A percentile compares a stretch with the other conserved stretches of the same genome.
These are phyloP conservation scores for Caenorhabditis doughertyi DNA, from an alignment of 2,888 invertebrate species.

Conservation along the genomic window DNA sequence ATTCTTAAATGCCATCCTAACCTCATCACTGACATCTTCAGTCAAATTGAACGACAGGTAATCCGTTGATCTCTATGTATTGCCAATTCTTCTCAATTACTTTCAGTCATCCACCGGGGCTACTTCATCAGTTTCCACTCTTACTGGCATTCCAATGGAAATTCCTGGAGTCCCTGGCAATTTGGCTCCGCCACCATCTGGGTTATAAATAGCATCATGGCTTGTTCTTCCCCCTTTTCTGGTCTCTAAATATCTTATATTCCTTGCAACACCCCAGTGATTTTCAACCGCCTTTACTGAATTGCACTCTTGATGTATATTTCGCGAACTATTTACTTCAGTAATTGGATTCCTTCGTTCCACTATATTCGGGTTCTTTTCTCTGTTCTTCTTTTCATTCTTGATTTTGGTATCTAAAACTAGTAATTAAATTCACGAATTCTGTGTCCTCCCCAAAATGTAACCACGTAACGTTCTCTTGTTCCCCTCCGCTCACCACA, in stretches of 20 bases:
- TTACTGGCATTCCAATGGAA: constrained; percentile 44
- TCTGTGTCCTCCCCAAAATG: background rate
- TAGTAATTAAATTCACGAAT: background rate
- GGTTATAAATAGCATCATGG: constrained; percentile 20
- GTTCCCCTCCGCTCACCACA: background rate
- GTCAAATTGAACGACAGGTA: constrained; percentile 67
- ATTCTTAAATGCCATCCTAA: constrained; percentile 78
- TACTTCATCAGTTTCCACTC: constrained; percentile 23
- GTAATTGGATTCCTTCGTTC: constrained; percentile 1
- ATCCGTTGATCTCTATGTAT: background rate
- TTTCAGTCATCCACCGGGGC: constrained; percentile 60
- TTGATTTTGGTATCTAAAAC: background rate
- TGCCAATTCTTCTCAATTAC: background rate
- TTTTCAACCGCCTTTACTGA: background rate
- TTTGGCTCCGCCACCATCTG: constrained; percentile 48
- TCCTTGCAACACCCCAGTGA: constrained; percentile 17
- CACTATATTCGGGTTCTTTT: background rate
- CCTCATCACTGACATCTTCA: constrained; percentile 81
- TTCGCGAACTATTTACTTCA: background rate
- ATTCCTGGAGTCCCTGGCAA: constrained; percentile 50
- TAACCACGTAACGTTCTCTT: constrained; percentile 2
- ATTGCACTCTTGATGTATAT: constrained; percentile 16
- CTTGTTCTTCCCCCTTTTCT: background rate
- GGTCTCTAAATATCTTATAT: background rate
- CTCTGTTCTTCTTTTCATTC: background rate